Base-by-base conservation (phyloP, 2,888 invertebrate genomes). In the Melinopterus prodromus region DNA sequence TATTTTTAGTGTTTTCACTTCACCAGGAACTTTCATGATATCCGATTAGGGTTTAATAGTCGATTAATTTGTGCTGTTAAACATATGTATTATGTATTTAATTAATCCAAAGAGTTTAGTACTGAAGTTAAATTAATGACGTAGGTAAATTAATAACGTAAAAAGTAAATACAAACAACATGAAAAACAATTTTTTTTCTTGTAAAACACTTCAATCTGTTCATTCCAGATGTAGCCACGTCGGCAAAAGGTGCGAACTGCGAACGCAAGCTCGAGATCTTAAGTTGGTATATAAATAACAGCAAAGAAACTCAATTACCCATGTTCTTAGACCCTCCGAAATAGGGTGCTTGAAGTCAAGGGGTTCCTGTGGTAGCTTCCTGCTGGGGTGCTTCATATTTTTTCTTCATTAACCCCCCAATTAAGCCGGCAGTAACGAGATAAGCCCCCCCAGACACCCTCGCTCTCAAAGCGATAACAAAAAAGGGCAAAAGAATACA, bases 401-500 rank as follows among this genome's bases (percentile, higher is more conserved):
- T 53, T 53, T 53, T 53, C 53, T 53, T 53, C 53, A 53, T 53
- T 53, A 53, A 9, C 53, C 53, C 53, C 53, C 53, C 53, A 53
- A 53, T 53, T 53, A 53, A 53, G 53, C 9, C 2, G 3, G 5
- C 53, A 2, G 53, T 53, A 53, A 53, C 53, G 53, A 53, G 53
- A 53, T 53, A 53, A 53, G 53, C 53, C 53, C 53, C 26, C 53
- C 12, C 53, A 53, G 53, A 53, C 53, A 53, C 53, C 53, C 53
- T 53, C 53, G 53, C 53, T 53, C 5, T 53, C 53, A 53, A 26
- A 53, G 53, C 53, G 53, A 53, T 53, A 53, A 53, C 53, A 53
- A 53, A 53, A 53, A 53, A 53, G 53, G 53, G 53, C 53, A 53
- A 53, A 53, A 53, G 53, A 53, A 53, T 53, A 53, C 53, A 53